Conservation (phyloP, 2,888 invertebrate genomes). For the Dioctria linearis region DNA sequence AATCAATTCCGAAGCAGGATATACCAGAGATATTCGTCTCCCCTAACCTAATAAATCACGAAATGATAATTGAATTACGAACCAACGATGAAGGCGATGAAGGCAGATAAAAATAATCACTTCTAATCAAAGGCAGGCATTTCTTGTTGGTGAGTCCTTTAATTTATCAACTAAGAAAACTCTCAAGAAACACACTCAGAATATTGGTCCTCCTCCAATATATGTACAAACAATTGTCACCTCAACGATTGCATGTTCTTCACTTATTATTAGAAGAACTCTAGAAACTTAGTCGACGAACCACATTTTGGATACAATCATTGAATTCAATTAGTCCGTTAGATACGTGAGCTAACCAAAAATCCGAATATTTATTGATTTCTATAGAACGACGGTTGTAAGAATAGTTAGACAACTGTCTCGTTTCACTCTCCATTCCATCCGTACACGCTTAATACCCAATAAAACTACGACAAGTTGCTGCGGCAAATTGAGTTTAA, state of each 20-base stretch:
- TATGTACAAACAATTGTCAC: not conserved
- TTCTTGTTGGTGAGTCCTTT: not conserved
- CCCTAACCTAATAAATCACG: conserved; percentile 41
- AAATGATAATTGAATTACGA: conserved; percentile 45
- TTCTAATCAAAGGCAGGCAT: not conserved
- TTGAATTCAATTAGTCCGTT: conserved; percentile 36
- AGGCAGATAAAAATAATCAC: conserved; percentile 29
- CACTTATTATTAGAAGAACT: conserved; percentile 24
- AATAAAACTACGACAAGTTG: not conserved
- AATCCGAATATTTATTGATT: conserved; percentile 17
- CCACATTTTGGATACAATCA: conserved; percentile 4
- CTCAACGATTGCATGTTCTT: conserved; percentile 10
- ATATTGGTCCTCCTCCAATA: not conserved
- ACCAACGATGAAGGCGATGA: not conserved
- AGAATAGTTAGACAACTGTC: not conserved
- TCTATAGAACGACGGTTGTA: not conserved
- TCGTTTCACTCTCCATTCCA: not conserved
- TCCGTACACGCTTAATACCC: not conserved
- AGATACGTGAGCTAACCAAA: conserved; percentile 35
- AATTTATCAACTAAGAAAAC: conserved; percentile 1
- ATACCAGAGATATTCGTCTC: not conserved
- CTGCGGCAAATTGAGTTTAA: conserved; percentile 42
- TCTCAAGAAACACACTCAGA: not conserved
- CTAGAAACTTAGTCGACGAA: conserved; percentile 5
- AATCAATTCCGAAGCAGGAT: not conserved